Base-by-base conservation (phyloP, 2,113 vertebrate genomes). In the Chlorodrepanis virens region DNA sequence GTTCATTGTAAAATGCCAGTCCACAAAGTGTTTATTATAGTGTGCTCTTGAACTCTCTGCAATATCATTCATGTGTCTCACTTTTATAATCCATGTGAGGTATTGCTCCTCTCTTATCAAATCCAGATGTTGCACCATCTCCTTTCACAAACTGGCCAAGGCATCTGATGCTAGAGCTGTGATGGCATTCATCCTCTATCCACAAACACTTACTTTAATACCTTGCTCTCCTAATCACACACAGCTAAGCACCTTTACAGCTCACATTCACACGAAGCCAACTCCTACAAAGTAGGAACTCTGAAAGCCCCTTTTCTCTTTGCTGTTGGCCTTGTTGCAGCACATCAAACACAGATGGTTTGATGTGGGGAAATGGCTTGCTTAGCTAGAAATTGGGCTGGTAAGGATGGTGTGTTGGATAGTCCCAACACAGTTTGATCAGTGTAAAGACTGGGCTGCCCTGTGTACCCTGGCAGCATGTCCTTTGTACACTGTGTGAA, bases 41-140 rank as follows among this genome's bases (percentile, higher is more conserved):
- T 22, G 10, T 52, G 21, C 14, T 64, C 28, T 93, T 82, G 22
- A n/a, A 85, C 39, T 8, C 23, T 68, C 39, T 63, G 15, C 61
- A 44, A 59, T 23, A 67, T 50, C 29, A 64, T 54, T 78, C 44
- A 47, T 7, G 17, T 42, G 14, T 70, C n/a, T 84, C 35, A 10
- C 23, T 40, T 74, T 64, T 87, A 42, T 53, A 91, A 77, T 77
- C 24, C 22, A 12, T 31, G 28, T 4, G 10, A 31, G 17, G 31
- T 65, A 28, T 65, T 67, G 49, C 50, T 74, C 20, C 47, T 71
- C 13, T 82, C 65, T 54, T 85, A 79, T 29, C 82, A 68, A 85
- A 88, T 76, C 70, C 86, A 92, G 65, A 64, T 76, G 75, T 56
- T 54, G 27, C 6, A 53, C 16, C 85, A 39, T 70, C n/a, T 82